Evolutionary conservation across 2,113 vertebrate genomes (phyloP).

Genomic region (Nipponia nippon): DNA sequence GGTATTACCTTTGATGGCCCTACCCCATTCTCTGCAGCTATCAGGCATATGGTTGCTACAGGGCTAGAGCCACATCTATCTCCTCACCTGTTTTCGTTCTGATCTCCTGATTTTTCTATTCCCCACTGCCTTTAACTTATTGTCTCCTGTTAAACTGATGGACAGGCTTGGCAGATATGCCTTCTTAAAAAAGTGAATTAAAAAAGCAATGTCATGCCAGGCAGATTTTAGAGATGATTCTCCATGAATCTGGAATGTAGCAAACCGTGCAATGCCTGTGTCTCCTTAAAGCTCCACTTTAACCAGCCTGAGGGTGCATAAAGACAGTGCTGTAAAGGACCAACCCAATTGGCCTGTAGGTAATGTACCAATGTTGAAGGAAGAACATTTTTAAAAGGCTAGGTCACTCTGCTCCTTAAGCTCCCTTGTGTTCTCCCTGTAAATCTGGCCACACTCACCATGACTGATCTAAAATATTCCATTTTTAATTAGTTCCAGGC

Average conservation of each 20-base stretch:
- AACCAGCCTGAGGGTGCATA: background rate
- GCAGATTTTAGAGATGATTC: background rate
- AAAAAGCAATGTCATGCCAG: background rate
- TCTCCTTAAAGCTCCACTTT: background rate
- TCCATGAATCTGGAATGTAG: background rate
- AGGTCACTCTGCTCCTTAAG: slow-evolving; percentile 55
- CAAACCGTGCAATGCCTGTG: background rate
- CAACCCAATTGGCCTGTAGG: background rate
- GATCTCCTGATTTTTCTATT: background rate
- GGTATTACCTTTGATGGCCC: background rate
- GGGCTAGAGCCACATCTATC: background rate
- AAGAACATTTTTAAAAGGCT: slow-evolving; percentile 50
- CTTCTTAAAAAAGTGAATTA: background rate
- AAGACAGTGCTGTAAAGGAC: background rate
- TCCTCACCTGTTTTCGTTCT: background rate
- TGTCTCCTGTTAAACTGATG: background rate
- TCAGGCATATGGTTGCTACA: background rate
- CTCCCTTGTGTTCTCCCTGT: slow-evolving; percentile 57
- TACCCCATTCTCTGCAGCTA: background rate
- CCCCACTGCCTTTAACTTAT: background rate
- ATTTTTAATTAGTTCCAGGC: slow-evolving; percentile 82
- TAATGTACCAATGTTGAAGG: slow-evolving; percentile 24
- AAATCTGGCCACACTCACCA: slow-evolving; percentile 71
- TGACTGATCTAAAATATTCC: slow-evolving; percentile 78
- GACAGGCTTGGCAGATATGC: slow-evolving; percentile 14